Conservation (phyloP, 2,113 vertebrate genomes). For the Phainopepla nitens region DNA sequence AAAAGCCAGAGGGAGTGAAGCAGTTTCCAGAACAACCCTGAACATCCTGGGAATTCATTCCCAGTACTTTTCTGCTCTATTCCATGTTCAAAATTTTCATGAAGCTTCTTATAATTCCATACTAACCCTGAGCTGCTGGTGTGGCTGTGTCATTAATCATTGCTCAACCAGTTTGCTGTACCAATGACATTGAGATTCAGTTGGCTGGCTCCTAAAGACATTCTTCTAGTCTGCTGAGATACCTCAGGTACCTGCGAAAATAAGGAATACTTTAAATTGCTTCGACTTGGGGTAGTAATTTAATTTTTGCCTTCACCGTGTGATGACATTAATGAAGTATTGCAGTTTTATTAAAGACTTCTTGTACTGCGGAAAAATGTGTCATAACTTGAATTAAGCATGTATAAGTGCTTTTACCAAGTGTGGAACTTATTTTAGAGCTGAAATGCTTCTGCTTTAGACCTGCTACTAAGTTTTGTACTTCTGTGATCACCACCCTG, state of each 20-base stretch:
- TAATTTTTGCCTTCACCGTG: not conserved
- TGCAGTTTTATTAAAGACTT: not conserved
- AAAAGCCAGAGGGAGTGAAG: not conserved
- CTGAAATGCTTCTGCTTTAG: not conserved
- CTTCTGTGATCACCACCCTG: not conserved
- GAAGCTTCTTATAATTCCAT: not conserved
- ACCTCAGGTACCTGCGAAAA: not conserved
- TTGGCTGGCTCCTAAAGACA: not conserved
- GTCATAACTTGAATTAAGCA: not conserved
- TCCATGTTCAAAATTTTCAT: not conserved
- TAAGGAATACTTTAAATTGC: not conserved
- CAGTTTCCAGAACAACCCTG: not conserved
- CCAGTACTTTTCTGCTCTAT: not conserved
- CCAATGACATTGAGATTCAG: not conserved
- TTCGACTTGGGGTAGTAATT: not conserved
- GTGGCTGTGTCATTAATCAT: not conserved
- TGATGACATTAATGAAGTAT: slow-evolving; percentile 13
- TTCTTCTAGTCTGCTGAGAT: not conserved
- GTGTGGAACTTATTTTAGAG: not conserved
- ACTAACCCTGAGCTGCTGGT: not conserved
- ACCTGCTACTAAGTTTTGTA: not conserved
- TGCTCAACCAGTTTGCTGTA: not conserved
- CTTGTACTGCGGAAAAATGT: not conserved
- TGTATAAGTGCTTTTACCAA: not conserved
- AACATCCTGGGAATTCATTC: not conserved